Base-by-base conservation (phyloP, 2,113 vertebrate genomes). In the Gallinago paraguaiae region DNA sequence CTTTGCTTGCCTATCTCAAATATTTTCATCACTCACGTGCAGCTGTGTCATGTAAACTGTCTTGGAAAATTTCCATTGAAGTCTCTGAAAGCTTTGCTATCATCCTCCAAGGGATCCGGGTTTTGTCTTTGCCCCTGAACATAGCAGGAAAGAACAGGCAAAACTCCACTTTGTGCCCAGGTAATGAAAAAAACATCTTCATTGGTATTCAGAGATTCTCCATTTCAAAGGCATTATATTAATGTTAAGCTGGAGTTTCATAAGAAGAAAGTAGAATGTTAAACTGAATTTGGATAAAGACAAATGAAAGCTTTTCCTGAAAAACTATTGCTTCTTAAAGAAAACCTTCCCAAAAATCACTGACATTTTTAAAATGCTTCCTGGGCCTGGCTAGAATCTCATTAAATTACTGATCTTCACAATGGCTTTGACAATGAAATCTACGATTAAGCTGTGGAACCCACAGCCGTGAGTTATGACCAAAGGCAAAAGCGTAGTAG, bases 381-480 rank as follows among this genome's bases (percentile, higher is more conserved):
- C 86, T 83, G 82, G 92, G 64, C 63, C 93, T 92, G 82, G 45
- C 68, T 67, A 33, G 33, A 82, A 71, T 89, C 30, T 92, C 69
- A 82, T 89, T 92, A 89, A 93, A 56, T 82, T 89, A 50, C 69
- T 85, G 81, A 89, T 93, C 83, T 89, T 93, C 35, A 6, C 48
- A 77, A 92, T 84, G 77, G 75, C 77, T 92, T 69, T 95, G 93
- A 95, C 83, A 95, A 59, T 19, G 48, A 84, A 45, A 86, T 91
- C 80, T 91, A 3, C 91, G 72, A 93, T 95, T 88, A 84, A 87
- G 28, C 22, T 78, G 33, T 91, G 65, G 45, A 92, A 87, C 22
- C 45, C 53, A 65, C 61, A 87, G 53, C 57, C 53, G 28, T 61
- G 83, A 91, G 43, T 84, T 93, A 41, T 74, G 75, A 76, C 77